A percentile compares a stretch with the other conserved stretches of the same genome.
Conservation (phyloP, 2,113 vertebrate species). For the Excalfactoria chinensis region DNA sequence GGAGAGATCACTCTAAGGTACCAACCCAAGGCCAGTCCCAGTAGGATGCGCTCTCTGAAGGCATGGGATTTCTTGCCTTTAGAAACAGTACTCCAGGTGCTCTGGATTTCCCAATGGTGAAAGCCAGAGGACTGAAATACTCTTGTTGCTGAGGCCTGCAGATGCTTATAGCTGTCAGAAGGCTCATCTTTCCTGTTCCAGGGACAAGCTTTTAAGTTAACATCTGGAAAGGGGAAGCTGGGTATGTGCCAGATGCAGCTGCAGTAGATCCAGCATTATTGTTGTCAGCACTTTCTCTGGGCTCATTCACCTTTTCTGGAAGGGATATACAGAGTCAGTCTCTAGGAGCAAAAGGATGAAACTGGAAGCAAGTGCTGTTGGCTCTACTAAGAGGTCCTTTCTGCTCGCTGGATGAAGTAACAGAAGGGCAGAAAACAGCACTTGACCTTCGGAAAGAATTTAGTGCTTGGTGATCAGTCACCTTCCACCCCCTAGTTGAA, state of each 20-base stretch:
- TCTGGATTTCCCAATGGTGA: neutral
- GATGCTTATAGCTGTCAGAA: neutral
- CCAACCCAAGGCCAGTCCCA: neutral
- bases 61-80: neutral
- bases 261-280: neutral
- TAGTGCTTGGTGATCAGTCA: constrained; percentile 22
- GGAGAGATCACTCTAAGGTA: neutral
- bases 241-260: neutral
- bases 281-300: neutral
- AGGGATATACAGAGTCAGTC: neutral
- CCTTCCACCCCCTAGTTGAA: neutral
- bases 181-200: neutral
- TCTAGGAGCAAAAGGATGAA: neutral
- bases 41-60: neutral
- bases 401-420: neutral
- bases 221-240: neutral
- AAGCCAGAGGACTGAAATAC: neutral
- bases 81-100: neutral
- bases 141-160: neutral
- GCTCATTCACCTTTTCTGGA: neutral
- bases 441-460: neutral
- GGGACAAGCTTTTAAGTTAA: neutral
- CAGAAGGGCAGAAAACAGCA: neutral
- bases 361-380: neutral
- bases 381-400: neutral